These are phyloP conservation scores for Cyclopterus lumpus DNA, from an alignment of 2,797 vertebrate genomes.

Conservation along the genomic window DNA sequence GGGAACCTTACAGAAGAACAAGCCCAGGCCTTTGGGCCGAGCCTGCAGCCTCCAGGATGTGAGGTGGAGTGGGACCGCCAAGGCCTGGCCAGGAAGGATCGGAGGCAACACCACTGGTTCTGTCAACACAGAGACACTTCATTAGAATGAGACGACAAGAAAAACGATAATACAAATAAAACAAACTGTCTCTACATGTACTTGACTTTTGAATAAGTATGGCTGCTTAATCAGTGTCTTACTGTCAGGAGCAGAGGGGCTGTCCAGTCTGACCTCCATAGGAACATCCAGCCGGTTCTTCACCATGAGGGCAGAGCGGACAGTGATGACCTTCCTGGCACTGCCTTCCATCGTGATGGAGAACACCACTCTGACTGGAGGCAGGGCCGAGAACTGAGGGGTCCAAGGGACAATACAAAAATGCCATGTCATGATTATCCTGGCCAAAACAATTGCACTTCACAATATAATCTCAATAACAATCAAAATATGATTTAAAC, in stretches of 20 bases:
- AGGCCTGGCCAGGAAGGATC: constrained; percentile 90
- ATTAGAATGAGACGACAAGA: background rate
- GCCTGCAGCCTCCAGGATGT: constrained; percentile 97
- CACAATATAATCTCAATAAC: background rate
- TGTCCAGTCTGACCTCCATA: constrained; percentile 95
- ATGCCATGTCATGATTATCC: background rate
- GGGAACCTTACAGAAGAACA: constrained; percentile 96
- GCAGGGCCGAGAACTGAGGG: constrained; percentile 93
- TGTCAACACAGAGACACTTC: constrained; percentile 61
- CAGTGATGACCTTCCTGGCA: constrained; percentile 95
- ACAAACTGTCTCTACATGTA: background rate
- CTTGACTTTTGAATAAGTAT: background rate
- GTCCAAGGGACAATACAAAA: background rate
- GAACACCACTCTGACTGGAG: constrained; percentile 96
- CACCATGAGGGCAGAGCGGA: constrained; percentile 94
- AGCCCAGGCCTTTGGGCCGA: constrained; percentile 92
- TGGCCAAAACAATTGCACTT: background rate
- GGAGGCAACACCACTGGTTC: constrained; percentile 95
- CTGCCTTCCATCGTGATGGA: constrained; percentile 97
- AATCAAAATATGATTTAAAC: background rate
- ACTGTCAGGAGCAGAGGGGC: constrained; percentile 98
- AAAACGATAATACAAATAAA: background rate
- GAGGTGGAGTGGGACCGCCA: constrained; percentile 93
- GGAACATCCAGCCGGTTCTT: constrained; percentile 93
- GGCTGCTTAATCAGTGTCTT: constrained; percentile 52